A percentile compares a stretch with the other conserved stretches of the same genome.
Conservation (phyloP, 2,797 vertebrate species). For the Anas capensis region DNA sequence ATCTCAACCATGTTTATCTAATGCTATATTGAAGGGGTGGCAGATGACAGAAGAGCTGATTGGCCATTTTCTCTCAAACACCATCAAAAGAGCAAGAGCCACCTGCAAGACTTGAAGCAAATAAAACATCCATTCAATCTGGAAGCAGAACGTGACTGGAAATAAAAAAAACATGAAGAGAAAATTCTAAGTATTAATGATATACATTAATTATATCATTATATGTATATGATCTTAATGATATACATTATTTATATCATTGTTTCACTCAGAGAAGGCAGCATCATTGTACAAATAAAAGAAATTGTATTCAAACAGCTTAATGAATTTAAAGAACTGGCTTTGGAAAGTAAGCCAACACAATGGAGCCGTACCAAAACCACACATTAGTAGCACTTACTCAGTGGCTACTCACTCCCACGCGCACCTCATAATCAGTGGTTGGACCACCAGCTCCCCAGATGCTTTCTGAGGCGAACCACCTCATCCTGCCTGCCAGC, state of each 20-base stretch:
- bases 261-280: not conserved
- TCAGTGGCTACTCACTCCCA: not conserved
- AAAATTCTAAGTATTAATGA: not conserved
- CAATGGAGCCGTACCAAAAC: accelerated
- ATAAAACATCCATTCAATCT: not conserved
- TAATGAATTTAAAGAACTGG: not conserved
- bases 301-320: not conserved
- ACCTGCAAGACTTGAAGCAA: not conserved
- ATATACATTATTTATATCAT: not conserved
- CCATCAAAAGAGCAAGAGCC: not conserved
- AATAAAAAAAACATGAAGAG: not conserved
- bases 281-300: not conserved
- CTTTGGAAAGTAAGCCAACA: not conserved
- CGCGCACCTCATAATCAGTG: not conserved
- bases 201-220: not conserved
- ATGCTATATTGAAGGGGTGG: not conserved
- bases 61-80: not conserved
- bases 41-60: not conserved
- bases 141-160: not conserved
- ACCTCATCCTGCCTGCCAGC: accelerated
- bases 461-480: not conserved
- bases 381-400: not conserved
- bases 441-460: not conserved
- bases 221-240: not conserved
- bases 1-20: not conserved